Base-by-base conservation (phyloP, 1,140 invertebrate genomes). In the Aphis gossypii region DNA sequence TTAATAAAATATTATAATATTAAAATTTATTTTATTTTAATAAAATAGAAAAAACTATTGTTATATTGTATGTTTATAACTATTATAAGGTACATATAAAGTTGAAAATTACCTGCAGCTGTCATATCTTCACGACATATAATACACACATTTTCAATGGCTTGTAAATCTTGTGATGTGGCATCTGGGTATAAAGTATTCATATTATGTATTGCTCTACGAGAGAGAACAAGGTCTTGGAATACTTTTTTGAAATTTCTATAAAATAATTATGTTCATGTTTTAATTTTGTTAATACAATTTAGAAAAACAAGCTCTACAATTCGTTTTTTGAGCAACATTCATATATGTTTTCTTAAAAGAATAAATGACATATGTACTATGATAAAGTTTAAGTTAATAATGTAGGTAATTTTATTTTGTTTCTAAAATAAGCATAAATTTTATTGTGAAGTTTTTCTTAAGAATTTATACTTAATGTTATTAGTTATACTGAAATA, bases 201-300 rank as follows among this genome's bases (percentile, higher is more conserved):
- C 99, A 99, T 99, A 95, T 99, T 99, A 94, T 98, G 97, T 94
- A 99, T 99, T 5, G 99, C 99, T 95, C 99, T 96, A 93, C 99
- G 96, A 0, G 99, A 99, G 96, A 99, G 97, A 2, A 99, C 98
- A 20, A 99, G 99, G 96, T 99, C 99, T 95, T 98, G 99, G 91
- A 99, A 97, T 18, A 99, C 99, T 96, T 99, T 99, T 95, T 99
- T 99, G 96, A 99, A 99, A 94, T 98, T 97, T 95, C 99, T 97
- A 94, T n/a, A 95, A 95, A 86, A 76, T 25, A 93, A 56, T 23
- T 23, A 41, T 56, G n/a, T 21, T 88, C 2, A 1, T 48, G 30
- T 23, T 35, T 76, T 20, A 76, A 14, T 1, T n/a, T 68, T 68
- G 30, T 18, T 76, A 6, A 0, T 30, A 76, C 18, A 76, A n/a